Base-by-base conservation (phyloP, 2,888 invertebrate genomes). In the Tinea semifulvella region DNA sequence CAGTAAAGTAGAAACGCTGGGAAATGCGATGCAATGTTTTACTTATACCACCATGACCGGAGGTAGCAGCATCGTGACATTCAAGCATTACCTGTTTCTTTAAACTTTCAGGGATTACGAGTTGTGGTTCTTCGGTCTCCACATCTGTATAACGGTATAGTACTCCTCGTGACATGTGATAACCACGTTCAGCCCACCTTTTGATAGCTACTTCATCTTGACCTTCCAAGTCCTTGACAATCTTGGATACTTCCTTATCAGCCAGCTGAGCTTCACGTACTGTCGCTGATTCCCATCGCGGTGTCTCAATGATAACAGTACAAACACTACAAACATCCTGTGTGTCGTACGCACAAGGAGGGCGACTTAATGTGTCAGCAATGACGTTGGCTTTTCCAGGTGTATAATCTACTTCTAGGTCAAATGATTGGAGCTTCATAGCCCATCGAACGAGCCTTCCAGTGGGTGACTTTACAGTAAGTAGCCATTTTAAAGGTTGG, bases 381-480 rank as follows among this genome's bases (percentile, higher is more conserved):
- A 64, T 47, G 6, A 52, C 52, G 48, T 69, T 44, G 1, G 42
- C 19, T 16, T 26, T 39, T 2, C 44, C 47, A 2, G 47, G 44
- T 2, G 35, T 52, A 44, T 72, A 66, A 5, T 52, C 47, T 6
- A 71, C 57, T 1, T 54, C 50, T 8, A 68, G 49, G 25, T 66
- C 54, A 47, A 57, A 68, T 5, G 55, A 49, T 48, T 69, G 63
- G 1, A 77, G 46, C 2, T 48, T 36, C 3, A 76, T 44, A 1
- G 62, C 61, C 75, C 74, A 77, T 16, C 71, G 46, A 1, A 65
- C 65, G 1, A 80, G 49, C 26, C 74, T 47, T 18, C 68, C 68
- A 4, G 61, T 55, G 1, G 65, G 62, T 6, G 68, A 55, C 47
- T 67, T 67, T 2, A 71, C 18, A 0, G 52, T 50, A 50, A 65